A percentile compares a stretch with the other conserved stretches of the same genome.
Conservation (phyloP, 2,797 vertebrate species). For the Semotilus atromaculatus region DNA sequence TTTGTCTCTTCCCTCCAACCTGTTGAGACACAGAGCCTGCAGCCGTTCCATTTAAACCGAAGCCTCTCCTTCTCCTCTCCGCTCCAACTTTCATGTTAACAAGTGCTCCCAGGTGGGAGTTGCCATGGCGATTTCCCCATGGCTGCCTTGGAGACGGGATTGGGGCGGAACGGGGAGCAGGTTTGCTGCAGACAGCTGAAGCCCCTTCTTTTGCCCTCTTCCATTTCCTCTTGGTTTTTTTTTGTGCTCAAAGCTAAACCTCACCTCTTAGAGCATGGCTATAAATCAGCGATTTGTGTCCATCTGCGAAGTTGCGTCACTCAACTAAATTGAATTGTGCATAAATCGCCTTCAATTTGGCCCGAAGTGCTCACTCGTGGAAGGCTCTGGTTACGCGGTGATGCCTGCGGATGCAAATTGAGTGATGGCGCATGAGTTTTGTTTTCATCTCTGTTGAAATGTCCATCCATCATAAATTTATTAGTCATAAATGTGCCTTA, state of each 20-base stretch:
- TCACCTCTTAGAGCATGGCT: slow-evolving; percentile 51
- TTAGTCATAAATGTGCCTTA: slow-evolving; percentile 45
- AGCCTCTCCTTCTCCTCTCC: slow-evolving; percentile 52
- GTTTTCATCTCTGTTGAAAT: slow-evolving; percentile 35
- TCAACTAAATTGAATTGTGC: slow-evolving; percentile 41
- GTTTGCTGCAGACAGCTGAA: slow-evolving; percentile 56
- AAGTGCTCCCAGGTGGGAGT: slow-evolving; percentile 72
- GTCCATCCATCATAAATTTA: slow-evolving; percentile 32
- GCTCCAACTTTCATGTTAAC: slow-evolving; percentile 69
- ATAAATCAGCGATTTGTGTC: slow-evolving; percentile 52
- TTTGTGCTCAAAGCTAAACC: slow-evolving; percentile 48
- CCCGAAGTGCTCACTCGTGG: slow-evolving; percentile 17
- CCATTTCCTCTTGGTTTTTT: slow-evolving; percentile 35
- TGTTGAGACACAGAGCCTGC: slow-evolving; percentile 63
- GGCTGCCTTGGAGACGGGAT: slow-evolving; percentile 65
- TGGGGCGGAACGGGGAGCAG: slow-evolving; percentile 62
- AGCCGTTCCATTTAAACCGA: slow-evolving; percentile 60
- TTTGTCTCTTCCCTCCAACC: slow-evolving; percentile 55
- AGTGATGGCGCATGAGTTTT: slow-evolving; percentile 43
- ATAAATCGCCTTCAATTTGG: slow-evolving; percentile 43
- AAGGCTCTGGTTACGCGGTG: slow-evolving; percentile 32
- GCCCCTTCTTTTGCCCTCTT: slow-evolving; percentile 40
- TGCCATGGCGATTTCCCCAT: slow-evolving; percentile 68
- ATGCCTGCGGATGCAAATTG: slow-evolving; percentile 43
- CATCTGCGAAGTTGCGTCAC: slow-evolving; percentile 40